Percentiles rank a stretch among this genome's conserved stretches.
Evolutionary conservation across 2,113 vertebrate species (phyloP).

Genomic region (Chinchilla lanigera): DNA sequence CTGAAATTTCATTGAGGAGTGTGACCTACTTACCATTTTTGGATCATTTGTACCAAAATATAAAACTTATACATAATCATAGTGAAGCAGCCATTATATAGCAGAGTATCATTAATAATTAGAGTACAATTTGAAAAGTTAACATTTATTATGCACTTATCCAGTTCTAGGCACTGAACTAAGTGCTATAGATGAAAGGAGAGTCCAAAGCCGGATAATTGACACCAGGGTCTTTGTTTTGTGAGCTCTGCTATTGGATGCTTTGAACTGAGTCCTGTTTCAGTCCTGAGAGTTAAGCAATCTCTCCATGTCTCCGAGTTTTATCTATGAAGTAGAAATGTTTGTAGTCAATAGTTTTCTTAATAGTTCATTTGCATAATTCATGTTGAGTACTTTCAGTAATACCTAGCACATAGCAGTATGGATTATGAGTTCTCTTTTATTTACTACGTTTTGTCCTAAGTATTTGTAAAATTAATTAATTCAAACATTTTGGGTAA

Average conservation of each 20-base stretch:
- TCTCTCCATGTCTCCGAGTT: neutral
- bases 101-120: neutral
- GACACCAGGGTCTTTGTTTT: neutral
- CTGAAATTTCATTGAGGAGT: neutral
- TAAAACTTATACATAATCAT: neutral
- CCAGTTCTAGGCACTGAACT: neutral
- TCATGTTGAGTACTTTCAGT: neutral
- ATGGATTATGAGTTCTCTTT: neutral
- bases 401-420: neutral
- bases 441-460: neutral
- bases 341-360: neutral
- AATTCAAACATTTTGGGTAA: neutral
- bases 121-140: neutral
- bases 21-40: neutral
- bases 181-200: neutral
- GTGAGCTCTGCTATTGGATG: neutral
- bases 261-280: neutral
- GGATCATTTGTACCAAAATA: neutral
- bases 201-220: neutral
- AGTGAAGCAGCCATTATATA: neutral
- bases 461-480: constrained; percentile 34
- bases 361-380: constrained; percentile 20
- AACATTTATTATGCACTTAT: neutral
- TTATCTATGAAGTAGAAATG: constrained; percentile 43
- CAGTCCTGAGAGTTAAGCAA: neutral